These are phyloP conservation scores for Acleris emargana DNA, from an alignment of 2,888 invertebrate genomes.

Conservation along the genomic window DNA sequence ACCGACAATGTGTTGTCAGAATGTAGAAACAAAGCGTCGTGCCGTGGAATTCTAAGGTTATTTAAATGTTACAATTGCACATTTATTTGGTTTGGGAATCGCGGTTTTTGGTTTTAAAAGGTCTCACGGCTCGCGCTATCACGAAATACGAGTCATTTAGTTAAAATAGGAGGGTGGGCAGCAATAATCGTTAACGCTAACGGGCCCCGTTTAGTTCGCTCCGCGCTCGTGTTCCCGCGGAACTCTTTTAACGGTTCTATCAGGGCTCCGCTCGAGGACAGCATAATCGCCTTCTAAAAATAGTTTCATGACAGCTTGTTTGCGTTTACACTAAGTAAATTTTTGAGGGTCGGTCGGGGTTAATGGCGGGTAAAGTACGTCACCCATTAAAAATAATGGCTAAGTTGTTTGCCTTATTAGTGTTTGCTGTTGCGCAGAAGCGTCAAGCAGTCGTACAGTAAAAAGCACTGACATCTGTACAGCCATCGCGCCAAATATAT, in stretches of 20 bases:
- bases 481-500: no score
- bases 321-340: conserved; percentile 26
- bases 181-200: conserved; percentile 74
- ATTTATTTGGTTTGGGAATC: conserved; percentile 20
- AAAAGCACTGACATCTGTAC: no score
- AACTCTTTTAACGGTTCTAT: conserved; percentile 56
- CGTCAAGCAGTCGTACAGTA: background rate
- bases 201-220: conserved; percentile 60
- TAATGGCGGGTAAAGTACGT: conserved; percentile 8
- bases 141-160: conserved; percentile 66
- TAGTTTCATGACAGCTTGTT: conserved; percentile 34
- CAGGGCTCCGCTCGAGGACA: conserved; percentile 36
- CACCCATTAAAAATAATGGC: conserved; percentile 32
- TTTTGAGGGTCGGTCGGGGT: conserved; percentile 21
- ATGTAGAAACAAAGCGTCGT: conserved; percentile 47
- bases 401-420: conserved; percentile 22
- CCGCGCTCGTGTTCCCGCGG: conserved; percentile 54
- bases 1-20: conserved; percentile 39
- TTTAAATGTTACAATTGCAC: background rate
- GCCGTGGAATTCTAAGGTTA: conserved; percentile 15
- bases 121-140: conserved; percentile 54
- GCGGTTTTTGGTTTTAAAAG: conserved; percentile 40
- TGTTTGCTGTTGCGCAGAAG: conserved; percentile 21
- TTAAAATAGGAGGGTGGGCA: conserved; percentile 60
- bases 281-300: conserved; percentile 28